Conservation (phyloP, 2,113 vertebrate genomes). For the Plecturocebus donacophilus region DNA sequence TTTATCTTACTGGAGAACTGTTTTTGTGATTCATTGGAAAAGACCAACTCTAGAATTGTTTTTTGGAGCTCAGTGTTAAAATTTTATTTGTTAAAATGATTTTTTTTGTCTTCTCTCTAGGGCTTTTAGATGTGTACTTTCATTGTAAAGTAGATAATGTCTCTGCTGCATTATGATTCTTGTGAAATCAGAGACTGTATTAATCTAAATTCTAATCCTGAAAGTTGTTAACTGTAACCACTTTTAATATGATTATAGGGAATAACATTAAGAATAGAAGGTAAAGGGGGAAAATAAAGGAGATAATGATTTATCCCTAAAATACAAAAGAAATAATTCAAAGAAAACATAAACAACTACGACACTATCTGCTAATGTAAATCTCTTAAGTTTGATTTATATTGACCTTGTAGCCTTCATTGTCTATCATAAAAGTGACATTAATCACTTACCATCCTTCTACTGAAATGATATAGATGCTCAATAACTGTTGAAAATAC, state of each 20-base stretch:
- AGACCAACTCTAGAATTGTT: not conserved
- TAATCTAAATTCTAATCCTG: not conserved
- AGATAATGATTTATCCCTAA: not conserved
- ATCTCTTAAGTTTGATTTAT: not conserved
- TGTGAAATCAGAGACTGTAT: not conserved
- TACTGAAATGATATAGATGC: not conserved
- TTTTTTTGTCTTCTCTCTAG: not conserved
- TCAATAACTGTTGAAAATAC: not conserved
- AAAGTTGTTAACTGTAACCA: not conserved
- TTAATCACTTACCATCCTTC: not conserved
- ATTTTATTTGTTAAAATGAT: not conserved
- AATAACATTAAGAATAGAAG: not conserved
- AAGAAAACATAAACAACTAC: not conserved
- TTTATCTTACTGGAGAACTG: not conserved
- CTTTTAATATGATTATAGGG: too few species aligned
- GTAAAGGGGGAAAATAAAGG: not conserved
- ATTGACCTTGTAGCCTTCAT: not conserved
- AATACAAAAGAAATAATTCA: not conserved
- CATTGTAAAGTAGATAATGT: not conserved
- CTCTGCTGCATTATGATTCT: not conserved
- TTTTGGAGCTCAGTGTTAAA: not conserved
- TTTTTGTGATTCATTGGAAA: not conserved
- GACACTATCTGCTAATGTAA: not conserved
- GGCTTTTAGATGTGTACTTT: not conserved
- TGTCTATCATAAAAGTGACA: not conserved